Percentiles rank a stretch among this genome's conserved stretches.
phyloP scores from a whole-genome alignment of 2,113 vertebrate genomes.

The Turdus rufiventris region DNA sequence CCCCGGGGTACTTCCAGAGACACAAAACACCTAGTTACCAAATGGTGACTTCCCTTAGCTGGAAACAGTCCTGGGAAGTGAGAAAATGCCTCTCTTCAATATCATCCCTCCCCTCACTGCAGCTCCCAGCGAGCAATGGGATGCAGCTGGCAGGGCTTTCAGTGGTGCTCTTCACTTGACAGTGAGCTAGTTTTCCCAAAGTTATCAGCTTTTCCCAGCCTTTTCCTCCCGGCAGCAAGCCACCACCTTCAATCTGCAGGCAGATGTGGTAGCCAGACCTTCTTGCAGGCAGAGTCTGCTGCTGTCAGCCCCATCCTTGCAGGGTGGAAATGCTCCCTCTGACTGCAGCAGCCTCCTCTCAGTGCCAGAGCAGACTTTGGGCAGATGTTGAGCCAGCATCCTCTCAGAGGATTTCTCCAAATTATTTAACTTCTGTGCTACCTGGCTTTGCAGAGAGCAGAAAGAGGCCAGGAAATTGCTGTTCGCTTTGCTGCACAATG shows the following conservation, averaged over 20 bases:
- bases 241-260: background rate
- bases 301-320: background rate
- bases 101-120: background rate
- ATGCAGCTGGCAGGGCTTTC: background rate
- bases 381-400: background rate
- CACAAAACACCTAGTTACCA: background rate
- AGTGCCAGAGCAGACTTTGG: background rate
- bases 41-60: background rate
- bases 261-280: background rate
- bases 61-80: background rate
- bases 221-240: background rate
- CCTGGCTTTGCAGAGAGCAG: background rate
- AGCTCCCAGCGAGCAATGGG: fast-evolving
- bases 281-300: background rate
- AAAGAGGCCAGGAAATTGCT: background rate
- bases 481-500: background rate
- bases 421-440: background rate
- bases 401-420: background rate
- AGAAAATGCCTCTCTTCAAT: background rate
- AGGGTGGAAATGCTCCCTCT: background rate
- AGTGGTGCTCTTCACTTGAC: background rate
- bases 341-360: background rate
- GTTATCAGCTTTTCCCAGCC: background rate
- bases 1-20: background rate
- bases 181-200: background rate